Evolutionary conservation across 37 sponge, comb jelly and placozoan genomes (phyloP).

Genomic region (Tethya wilhelma): DNA sequence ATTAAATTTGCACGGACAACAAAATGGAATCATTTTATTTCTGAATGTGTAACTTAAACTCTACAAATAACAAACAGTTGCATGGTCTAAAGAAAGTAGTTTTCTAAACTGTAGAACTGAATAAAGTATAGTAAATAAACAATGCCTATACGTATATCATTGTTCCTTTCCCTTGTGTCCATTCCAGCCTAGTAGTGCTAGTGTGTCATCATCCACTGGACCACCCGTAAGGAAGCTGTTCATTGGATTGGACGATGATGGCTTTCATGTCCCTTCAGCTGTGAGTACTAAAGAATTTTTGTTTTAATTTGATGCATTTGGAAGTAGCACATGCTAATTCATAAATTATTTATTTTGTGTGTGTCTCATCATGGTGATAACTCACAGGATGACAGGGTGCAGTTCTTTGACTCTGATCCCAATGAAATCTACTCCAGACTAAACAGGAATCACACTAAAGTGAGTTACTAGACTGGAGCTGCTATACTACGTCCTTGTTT

Average conservation of each 20-base stretch:
- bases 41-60: too few species aligned
- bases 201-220: background rate
- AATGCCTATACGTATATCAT: too few species aligned
- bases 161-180: too few species aligned
- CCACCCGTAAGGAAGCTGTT: conserved; percentile 8
- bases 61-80: too few species aligned
- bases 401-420: background rate
- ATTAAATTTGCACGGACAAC: too few species aligned
- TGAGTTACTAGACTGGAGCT: background rate
- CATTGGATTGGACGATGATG: conserved; percentile 32
- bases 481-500: too few species aligned
- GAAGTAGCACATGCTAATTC: background rate
- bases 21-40: too few species aligned
- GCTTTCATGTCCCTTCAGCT: conserved; percentile 18
- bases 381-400: background rate
- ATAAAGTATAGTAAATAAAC: too few species aligned
- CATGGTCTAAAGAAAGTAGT: too few species aligned
- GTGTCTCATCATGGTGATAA: too few species aligned
- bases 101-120: too few species aligned
- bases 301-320: background rate
- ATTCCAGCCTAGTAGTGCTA: conserved; percentile 11
- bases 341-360: too few species aligned
- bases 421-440: conserved; percentile 8
- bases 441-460: background rate
- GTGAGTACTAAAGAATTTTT: background rate